These are phyloP conservation scores for Glossophaga mutica DNA, from an alignment of 2,797 vertebrate species.

Conservation along the genomic window DNA sequence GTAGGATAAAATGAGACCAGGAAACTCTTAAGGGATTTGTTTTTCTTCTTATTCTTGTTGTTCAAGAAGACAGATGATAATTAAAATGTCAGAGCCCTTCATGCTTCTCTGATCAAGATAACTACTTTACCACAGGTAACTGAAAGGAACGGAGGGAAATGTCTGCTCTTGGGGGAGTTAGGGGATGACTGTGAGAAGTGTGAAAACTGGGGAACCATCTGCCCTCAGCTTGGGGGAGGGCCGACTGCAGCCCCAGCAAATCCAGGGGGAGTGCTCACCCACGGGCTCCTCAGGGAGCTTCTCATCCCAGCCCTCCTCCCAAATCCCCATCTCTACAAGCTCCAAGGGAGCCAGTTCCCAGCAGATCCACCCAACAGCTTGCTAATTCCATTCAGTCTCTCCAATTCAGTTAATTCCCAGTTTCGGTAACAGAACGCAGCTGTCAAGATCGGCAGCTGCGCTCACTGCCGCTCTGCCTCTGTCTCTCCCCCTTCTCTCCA, in stretches of 20 bases:
- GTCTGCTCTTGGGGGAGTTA: neutral
- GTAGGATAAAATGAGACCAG: slow-evolving; percentile 36
- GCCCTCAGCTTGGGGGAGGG: neutral
- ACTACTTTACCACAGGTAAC: slow-evolving; percentile 74
- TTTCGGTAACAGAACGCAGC: slow-evolving; percentile 60
- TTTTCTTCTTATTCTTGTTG: slow-evolving; percentile 74
- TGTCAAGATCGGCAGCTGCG: slow-evolving; percentile 65
- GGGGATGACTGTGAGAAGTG: neutral
- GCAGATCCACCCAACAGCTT: slow-evolving; percentile 35
- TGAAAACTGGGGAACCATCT: neutral
- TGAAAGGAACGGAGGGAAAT: slow-evolving; percentile 49
- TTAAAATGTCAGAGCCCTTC: slow-evolving; percentile 79
- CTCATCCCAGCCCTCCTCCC: neutral
- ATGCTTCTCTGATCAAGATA: slow-evolving; percentile 78
- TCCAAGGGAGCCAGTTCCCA: neutral
- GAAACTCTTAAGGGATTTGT: slow-evolving; percentile 70
- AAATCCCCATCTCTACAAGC: neutral
- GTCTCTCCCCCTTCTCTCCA: slow-evolving; percentile 14
- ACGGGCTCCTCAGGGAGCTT: neutral
- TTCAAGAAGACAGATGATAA: slow-evolving; percentile 78
- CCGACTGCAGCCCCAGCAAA: neutral
- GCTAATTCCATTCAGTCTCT: slow-evolving; percentile 66
- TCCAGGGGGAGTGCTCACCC: neutral
- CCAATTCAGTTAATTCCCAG: slow-evolving; percentile 64
- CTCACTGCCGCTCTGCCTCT: slow-evolving; percentile 42